Base-by-base conservation (phyloP, 2,888 invertebrate species). In the Sphecodes monilicornis region DNA sequence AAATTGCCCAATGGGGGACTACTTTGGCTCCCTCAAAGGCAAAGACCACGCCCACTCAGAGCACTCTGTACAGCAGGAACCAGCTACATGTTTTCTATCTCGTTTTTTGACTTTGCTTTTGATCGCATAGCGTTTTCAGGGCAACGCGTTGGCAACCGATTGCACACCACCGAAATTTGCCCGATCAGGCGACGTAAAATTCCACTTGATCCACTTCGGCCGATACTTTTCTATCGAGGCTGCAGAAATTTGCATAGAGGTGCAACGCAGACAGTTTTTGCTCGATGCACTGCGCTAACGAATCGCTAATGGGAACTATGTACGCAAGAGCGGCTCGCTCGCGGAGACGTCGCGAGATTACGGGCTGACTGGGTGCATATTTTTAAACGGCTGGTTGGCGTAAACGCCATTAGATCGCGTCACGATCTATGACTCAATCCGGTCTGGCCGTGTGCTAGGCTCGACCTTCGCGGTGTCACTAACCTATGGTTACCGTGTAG, bases 391-490 rank as follows among this genome's bases (percentile, higher is more conserved):
- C 1, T n/a, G 68, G n/a, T 29, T 13, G 39, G 46, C 64, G 75
- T 64, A 75, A 80, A 84, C 57, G 41, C 76, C 76, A 70, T 77
- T 85, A 85, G 85, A 85, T 54, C 66, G 39, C 85, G 76, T 85
- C 85, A 80, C 76, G 76, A 76, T 85, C 85, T 85, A 77, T 81
- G 86, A 86, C 86, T 86, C 77, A 78, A 86, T 81, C 0, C 10
- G 22, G 80, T 66, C 76, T 60, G 85, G 32, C 75, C 4, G 26
- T 66, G 80, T 66, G 80, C 77, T 75, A 82, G 68, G 68, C 39
- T 69, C 77, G 93, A 90, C 94, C 94, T 93, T 93, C 91, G 86
- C 60, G 72, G 92, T 93, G 94, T 94, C 93, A 93, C 93, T 93
- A 93, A 93, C 93, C 94, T 93, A 93, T 92, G 94, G 66, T 92